Percentiles rank a stretch among this genome's conserved stretches.
These are phyloP conservation scores for Ormyrus rosae DNA, from an alignment of 2,888 invertebrate genomes.

Conservation along the genomic window DNA sequence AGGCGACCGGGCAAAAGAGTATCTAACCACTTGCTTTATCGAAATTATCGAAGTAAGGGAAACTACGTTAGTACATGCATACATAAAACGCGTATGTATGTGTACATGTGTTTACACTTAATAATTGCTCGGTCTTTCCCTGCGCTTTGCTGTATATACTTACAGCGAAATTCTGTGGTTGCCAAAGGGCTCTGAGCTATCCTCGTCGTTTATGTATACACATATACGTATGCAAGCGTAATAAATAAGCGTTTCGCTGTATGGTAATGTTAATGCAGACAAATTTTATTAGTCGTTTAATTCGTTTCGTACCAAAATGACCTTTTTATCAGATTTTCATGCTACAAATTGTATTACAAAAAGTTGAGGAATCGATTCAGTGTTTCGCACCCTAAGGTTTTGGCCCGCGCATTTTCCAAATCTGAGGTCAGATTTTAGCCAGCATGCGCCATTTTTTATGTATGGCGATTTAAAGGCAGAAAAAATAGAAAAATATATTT, in stretches of 20 bases:
- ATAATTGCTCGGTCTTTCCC: constrained; percentile 43
- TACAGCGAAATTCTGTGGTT: constrained; percentile 36
- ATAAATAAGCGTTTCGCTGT: constrained; percentile 26
- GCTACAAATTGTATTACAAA: no score
- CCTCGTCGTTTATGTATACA: background rate
- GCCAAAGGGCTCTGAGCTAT: constrained; percentile 38
- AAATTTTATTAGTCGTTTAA: no score
- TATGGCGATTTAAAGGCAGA: no score
- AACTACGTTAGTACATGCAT: background rate
- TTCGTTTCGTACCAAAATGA: no score
- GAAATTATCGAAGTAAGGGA: constrained; percentile 32
- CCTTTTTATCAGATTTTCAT: no score
- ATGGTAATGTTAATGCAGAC: constrained; percentile 8
- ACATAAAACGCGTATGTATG: background rate
- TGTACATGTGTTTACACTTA: constrained; percentile 39
- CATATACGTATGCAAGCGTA: constrained; percentile 8
- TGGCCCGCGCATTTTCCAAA: no score
- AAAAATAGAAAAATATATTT: no score
- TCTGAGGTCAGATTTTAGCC: no score
- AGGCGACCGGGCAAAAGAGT: constrained; percentile 8
- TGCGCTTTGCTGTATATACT: background rate
- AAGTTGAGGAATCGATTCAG: no score
- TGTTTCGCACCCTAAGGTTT: no score
- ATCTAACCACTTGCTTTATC: background rate
- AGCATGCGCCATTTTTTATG: no score